Evolutionary conservation across 2,113 vertebrate genomes (phyloP), one percentile per base, ranked within the genome.

Genomic region (Cottus gobio): DNA sequence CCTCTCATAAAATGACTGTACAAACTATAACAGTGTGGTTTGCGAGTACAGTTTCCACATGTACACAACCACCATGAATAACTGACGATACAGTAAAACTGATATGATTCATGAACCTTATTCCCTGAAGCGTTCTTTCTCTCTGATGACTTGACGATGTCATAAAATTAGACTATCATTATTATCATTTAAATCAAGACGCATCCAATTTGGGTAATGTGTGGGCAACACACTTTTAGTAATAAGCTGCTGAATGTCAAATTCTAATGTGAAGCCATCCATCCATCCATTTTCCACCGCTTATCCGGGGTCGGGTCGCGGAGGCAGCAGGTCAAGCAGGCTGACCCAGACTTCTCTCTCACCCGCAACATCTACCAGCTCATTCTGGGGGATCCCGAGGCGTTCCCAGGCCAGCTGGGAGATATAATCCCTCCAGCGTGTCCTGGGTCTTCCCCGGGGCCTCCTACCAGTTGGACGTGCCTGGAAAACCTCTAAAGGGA

Each of bases 211-310:
- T 46, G 4, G 24, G 42, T 60, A 24, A 24, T 58, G 48, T 80
- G 68, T 63, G 71, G 69, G 77, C 56, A 66, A 75, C 22, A 46
- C 5, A 24, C 30, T 66, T 70, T 20, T 26, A 24, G 42, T 30
- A 75, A 34, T n/a, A 57, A 65, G 8, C 28, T 37, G 18, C 50
- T 46, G n/a, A 58, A 69, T 72, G 46, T 26, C 71, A 24, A 74
- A 69, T 69, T 57, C 7, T 44, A 62, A 60, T 65, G n/a, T 52
- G 26, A 80, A 70, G 63, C 54, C 52, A n/a, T n/a, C n/a, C n/a
- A n/a, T n/a, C n/a, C n/a, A n/a, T n/a, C n/a, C n/a, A n/a, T n/a
- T n/a, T n/a, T n/a, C n/a, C n/a, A n/a, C n/a, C n/a, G n/a, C n/a
- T n/a, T n/a, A n/a, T n/a, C n/a, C n/a, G n/a, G n/a, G n/a, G n/a